Base-by-base conservation (phyloP, 1,140 invertebrate species). In the Lanistes nyassanus region DNA sequence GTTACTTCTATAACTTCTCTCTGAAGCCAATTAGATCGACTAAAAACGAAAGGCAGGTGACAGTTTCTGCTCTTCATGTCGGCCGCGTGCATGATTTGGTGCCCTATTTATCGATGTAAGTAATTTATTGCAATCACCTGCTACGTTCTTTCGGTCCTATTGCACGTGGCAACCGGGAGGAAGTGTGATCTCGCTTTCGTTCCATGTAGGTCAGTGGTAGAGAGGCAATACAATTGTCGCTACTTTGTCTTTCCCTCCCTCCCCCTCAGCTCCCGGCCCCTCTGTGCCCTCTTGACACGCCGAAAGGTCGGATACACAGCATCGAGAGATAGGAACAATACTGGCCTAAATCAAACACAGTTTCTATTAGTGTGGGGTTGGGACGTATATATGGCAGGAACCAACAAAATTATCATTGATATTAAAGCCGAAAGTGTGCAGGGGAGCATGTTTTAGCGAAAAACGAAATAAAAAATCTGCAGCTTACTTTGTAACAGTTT, bases 21-120 rank as follows among this genome's bases (percentile, higher is more conserved):
- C 65, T 67, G 42, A 37, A 36, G 65, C 65, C 65, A 67, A 67
- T 67, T 67, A 67, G 37, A 4, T 37, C 36, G 65, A 39, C 42
- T 39, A 67, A 67, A n/a, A n/a, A 67, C 36, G 21, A 13, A 23
- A 26, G 39, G 23, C 29, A n/a, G 65, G 36, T 67, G 65, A 67
- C 65, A 67, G 16, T 39, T 67, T 37, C 65, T 42, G 39, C 65
- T 67, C 37, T n/a, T 37, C 34, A 42, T 16, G 65, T 47, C 37
- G 31, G 65, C 39, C 65, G 42, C 42, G 13, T 13, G 26, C 65
- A 67, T 67, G 65, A 67, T 67, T 67, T 67, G 34, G 65, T n/a
- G 37, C 65, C 31, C 21, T 67, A 39, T 67, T 67, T 39, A 67
- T 37, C 65, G 65, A 67, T 23, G 65, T 67, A 67, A 67, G 65